Percentiles rank a stretch among this genome's conserved stretches.
Evolutionary conservation across 2,888 invertebrate genomes (phyloP).

Genomic region (Pristionchus mayeri): DNA sequence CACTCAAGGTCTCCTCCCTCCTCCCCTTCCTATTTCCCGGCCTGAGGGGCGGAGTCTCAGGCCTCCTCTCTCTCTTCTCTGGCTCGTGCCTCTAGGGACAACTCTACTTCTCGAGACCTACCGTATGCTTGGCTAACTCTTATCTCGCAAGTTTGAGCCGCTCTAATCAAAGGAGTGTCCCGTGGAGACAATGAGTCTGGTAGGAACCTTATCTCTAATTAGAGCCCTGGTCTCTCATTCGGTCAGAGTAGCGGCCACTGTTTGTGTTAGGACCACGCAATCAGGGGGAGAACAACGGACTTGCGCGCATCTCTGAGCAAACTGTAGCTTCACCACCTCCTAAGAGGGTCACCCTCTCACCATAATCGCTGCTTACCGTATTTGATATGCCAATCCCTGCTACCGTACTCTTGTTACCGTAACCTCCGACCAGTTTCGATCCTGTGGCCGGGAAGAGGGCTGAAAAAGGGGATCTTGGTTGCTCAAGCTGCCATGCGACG

Average conservation of each 20-base stretch:
- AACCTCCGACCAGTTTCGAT: too few relatives aligned
- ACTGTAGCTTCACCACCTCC: slow-evolving; percentile 4
- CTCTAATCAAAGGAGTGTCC: slow-evolving; percentile 23
- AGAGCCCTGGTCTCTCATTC: slow-evolving; percentile 9
- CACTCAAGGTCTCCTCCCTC: neutral
- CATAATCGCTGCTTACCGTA: too few relatives aligned
- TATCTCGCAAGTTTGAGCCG: neutral
- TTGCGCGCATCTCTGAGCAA: neutral
- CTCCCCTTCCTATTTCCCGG: neutral
- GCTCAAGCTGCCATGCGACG: too few relatives aligned
- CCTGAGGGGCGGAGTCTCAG: slow-evolving; percentile 35
- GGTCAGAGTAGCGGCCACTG: neutral
- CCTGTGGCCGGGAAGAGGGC: too few relatives aligned
- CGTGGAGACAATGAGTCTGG: slow-evolving; percentile 23
- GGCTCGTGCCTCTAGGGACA: neutral
- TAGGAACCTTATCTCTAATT: slow-evolving; percentile 28
- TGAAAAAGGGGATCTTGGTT: too few relatives aligned
- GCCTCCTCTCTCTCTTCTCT: neutral
- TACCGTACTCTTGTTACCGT: too few relatives aligned
- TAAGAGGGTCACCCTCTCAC: slow-evolving; percentile 32
- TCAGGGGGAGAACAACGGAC: slow-evolving; percentile 20
- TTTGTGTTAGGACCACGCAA: slow-evolving; percentile 24
- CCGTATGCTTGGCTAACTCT: slow-evolving; percentile 3
- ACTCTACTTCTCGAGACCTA: slow-evolving; percentile 20
- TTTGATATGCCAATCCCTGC: too few relatives aligned